Percentiles rank a stretch among this genome's conserved stretches.
Evolutionary conservation across 2,888 invertebrate genomes (phyloP).

Genomic region (Lasiommata megera): DNA sequence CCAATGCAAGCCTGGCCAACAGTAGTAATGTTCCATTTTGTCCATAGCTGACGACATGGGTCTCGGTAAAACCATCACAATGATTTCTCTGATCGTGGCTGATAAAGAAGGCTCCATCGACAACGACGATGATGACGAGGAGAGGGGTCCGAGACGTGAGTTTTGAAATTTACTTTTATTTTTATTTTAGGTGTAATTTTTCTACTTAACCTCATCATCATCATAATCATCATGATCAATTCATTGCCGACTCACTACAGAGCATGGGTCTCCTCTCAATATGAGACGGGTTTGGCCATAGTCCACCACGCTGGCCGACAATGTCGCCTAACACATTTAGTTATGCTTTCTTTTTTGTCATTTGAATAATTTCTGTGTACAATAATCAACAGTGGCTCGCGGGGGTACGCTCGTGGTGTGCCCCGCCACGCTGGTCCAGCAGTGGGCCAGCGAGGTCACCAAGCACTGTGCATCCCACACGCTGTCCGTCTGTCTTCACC

Average conservation of each 20-base stretch:
- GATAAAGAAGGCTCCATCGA: slow-evolving; percentile 63
- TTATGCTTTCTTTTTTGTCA: no score
- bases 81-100: slow-evolving; percentile 87
- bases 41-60: slow-evolving; percentile 89
- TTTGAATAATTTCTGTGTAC: no score
- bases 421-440: slow-evolving; percentile 94
- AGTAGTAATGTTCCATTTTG: background rate
- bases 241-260: no score
- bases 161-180: slow-evolving; percentile 2
- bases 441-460: slow-evolving; percentile 92
- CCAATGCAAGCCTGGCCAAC: no score
- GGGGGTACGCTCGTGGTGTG: slow-evolving; percentile 95
- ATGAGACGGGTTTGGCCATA: no score
- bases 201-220: no score
- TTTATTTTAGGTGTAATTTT: no score
- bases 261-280: no score
- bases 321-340: no score
- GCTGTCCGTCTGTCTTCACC: slow-evolving; percentile 86
- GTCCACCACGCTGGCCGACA: no score
- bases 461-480: slow-evolving; percentile 82
- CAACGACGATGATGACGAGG: slow-evolving; percentile 51
- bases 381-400: slow-evolving; percentile 68
- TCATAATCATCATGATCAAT: no score
- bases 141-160: slow-evolving; percentile 45
- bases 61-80: slow-evolving; percentile 90